Conservation (phyloP, 2,113 vertebrate species). For the Blennius ocellaris region DNA sequence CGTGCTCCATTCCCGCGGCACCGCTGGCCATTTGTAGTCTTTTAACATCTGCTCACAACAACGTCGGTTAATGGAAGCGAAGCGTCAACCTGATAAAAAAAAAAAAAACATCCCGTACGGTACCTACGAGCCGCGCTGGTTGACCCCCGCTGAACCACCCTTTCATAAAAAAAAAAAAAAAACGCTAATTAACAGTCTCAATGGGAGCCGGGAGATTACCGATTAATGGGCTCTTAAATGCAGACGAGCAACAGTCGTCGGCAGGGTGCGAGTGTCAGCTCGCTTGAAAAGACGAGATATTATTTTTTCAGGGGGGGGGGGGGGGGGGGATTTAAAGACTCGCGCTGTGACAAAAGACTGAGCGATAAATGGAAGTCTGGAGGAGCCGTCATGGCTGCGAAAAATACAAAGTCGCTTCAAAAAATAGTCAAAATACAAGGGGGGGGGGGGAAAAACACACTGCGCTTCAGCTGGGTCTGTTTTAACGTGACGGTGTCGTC, state of each 20-base stretch:
- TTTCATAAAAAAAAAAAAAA: too few species aligned
- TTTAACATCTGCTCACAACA: background rate
- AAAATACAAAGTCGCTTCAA: background rate
- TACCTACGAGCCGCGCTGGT: background rate
- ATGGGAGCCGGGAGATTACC: slow-evolving; percentile 13
- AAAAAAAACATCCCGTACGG: background rate
- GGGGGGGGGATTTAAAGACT: too few species aligned
- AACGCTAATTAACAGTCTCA: slow-evolving; percentile 27
- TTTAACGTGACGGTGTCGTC: too few species aligned
- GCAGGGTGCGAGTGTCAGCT: background rate
- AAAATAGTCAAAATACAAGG: too few species aligned
- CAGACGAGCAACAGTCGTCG: background rate
- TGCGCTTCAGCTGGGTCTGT: too few species aligned
- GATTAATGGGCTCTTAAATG: slow-evolving; percentile 19
- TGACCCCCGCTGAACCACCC: background rate
- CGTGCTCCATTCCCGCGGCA: too few species aligned
- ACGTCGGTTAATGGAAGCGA: background rate
- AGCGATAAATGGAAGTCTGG: background rate
- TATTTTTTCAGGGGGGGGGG: background rate
- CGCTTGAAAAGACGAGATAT: background rate
- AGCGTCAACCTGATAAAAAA: background rate
- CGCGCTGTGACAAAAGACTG: too few species aligned
- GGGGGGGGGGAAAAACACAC: too few species aligned
- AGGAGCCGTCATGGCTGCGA: background rate
- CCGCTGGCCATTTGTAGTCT: too few species aligned